Evolutionary conservation across 35 echinoderm and acorn worm species (phyloP).

Genomic region (Amphiura filiformis): DNA sequence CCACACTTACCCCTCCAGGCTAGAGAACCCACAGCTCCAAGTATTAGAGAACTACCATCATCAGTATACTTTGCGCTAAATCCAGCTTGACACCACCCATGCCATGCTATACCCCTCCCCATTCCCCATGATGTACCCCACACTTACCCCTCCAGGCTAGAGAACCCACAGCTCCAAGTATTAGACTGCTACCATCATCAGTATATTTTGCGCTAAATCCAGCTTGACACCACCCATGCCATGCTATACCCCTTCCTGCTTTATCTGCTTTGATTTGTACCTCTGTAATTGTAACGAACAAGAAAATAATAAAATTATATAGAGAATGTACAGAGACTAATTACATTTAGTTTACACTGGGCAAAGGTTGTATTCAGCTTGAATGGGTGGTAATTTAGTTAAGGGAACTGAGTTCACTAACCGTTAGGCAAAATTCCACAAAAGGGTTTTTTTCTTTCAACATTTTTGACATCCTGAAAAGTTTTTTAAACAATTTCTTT

Average conservation of each 20-base stretch:
- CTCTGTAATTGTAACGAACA: conserved; percentile 40
- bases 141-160: conserved; percentile 90
- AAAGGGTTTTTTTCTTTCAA: too few species aligned
- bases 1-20: conserved; percentile 85
- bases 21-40: conserved; percentile 89
- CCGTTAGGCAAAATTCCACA: too few species aligned
- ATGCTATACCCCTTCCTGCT: conserved; percentile 75
- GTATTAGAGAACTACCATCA: conserved; percentile 66
- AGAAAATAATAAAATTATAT: background rate
- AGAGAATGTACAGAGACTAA: too few species aligned
- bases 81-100: conserved; percentile 98
- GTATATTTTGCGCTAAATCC: conserved; percentile 91
- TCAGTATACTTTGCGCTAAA: conserved; percentile 83
- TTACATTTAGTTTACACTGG: too few species aligned
- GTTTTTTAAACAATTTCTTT: too few species aligned
- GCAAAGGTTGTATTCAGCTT: too few species aligned
- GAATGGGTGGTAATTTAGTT: too few species aligned
- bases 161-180: conserved; percentile 90
- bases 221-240: conserved; percentile 99
- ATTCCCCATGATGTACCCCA: too few species aligned
- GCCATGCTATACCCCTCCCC: too few species aligned
- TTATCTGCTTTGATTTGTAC: conserved; percentile 81
- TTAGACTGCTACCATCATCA: conserved; percentile 54
- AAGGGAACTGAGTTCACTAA: too few species aligned
- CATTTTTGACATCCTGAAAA: too few species aligned